Base-by-base conservation (phyloP, 1,140 invertebrate genomes). In the Drosophila pruinosa region DNA sequence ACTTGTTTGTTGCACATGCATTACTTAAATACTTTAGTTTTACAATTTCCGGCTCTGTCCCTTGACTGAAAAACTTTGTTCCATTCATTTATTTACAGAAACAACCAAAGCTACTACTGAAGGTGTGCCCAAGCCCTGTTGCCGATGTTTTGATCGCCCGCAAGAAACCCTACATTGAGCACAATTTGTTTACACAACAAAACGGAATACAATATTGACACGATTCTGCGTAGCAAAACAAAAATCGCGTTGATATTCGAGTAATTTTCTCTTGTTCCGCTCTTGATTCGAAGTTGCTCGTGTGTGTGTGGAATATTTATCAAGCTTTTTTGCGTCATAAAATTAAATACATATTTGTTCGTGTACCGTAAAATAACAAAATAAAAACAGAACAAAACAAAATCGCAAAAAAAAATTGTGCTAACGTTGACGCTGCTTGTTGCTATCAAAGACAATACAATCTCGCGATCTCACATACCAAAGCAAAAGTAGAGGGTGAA, bases 251-350 rank as follows among this genome's bases (percentile, higher is more conserved):
- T 64, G 36, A 61, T 10, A 31, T 22, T 45, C 45, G 21, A 31
- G 19, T 6, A 7, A 15, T 19, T 41, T 39, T 26, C 47, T 22
- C 41, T 39, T 31, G 19, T 38, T 74, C 39, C 3, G 36, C 38
- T 53, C 17, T 34, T 12, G 5, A 10, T 26, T 26, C 53, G 14
- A 52, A 34, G 31, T 34, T 34, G 31, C 31, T 34, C 0, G 31
- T 4, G 31, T 34, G 31, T 59, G 50, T 52, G 39, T 77, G 81
- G 81, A 85, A 85, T 70, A 38, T 81, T 86, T 80, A 78, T 80
- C 58, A 80, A 75, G 43, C 65, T 75, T 81, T 85, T 85, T 85
- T 85, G 81, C 81, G 81, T 88, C 82, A 88, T 67, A 82, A 75
- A 61, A 75, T 75, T 71, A 86, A 81, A 81, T 82, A 39, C 45